phyloP scores from a whole-genome alignment of 2,888 invertebrate species.

The Drosophila mimetica region DNA sequence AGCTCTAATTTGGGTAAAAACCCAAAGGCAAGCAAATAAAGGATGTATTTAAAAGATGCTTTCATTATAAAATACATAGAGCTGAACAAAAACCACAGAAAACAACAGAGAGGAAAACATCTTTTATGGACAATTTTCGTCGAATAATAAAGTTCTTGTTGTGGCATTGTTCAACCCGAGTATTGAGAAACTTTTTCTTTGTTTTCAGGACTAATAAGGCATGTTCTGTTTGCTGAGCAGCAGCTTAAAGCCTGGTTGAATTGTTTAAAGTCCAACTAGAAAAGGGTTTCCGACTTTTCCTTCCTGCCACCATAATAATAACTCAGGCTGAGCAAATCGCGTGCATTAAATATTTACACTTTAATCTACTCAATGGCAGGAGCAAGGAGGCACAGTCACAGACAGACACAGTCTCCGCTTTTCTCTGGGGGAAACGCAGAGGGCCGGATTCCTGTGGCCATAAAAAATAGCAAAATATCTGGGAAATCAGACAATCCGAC shows the following conservation, averaged over 20 bases:
- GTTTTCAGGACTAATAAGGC: not conserved
- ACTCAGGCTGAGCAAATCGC: slow-evolving; percentile 69
- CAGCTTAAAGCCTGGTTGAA: slow-evolving; percentile 9
- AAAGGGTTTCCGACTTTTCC: slow-evolving; percentile 18
- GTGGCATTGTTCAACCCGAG: slow-evolving; percentile 11
- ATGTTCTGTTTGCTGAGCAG: not conserved
- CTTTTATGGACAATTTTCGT: slow-evolving; percentile 5
- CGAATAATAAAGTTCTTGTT: slow-evolving; percentile 10
- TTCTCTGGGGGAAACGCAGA: slow-evolving; percentile 15
- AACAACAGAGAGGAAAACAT: slow-evolving; percentile 4
- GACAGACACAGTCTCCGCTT: slow-evolving; percentile 19
- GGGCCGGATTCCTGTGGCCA: slow-evolving; percentile 62
- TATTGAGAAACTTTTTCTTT: slow-evolving; percentile 2
- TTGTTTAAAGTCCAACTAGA: not conserved
- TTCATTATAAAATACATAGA: not conserved
- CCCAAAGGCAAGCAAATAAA: not conserved
- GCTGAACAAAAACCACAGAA: slow-evolving; percentile 9
- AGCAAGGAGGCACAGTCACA: slow-evolving; percentile 47
- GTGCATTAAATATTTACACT: slow-evolving; percentile 76
- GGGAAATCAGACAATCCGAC: slow-evolving; percentile 70
- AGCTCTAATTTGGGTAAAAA: not conserved
- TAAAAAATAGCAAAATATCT: slow-evolving; percentile 79
- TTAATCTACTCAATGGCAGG: slow-evolving; percentile 78
- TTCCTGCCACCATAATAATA: slow-evolving; percentile 50
- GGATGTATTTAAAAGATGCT: not conserved